Base-by-base conservation (phyloP, 1,140 invertebrate genomes). In the Metaphire vulgaris region DNA sequence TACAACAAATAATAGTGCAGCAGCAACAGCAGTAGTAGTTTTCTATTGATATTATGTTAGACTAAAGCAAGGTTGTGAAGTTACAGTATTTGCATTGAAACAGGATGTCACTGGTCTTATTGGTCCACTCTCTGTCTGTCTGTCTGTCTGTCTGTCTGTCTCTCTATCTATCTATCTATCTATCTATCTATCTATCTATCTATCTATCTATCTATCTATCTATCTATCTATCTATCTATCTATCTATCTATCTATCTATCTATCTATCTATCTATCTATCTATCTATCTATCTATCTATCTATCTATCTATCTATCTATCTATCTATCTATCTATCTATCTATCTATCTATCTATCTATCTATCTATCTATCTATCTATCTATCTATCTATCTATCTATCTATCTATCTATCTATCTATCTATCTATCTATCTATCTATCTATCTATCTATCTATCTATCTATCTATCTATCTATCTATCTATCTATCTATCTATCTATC, bases 261-360 rank as follows among this genome's bases (percentile, higher is more conserved):
- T n/a, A n/a, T 56, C 41, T 56, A 56, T 56, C 41, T 56, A 56
- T 56, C 41, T 56, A 56, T 56, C 41, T 56, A 56, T 56, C 41
- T 56, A 56, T 56, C 41, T 56, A 56, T 56, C 41, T 56, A 56
- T 56, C 41, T 56, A 56, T 56, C 41, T 56, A 56, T 56, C 41
- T 56, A 56, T 56, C 41, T 56, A 56, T 56, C 41, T 56, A 56
- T 56, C 41, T 56, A 56, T 56, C 41, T 56, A 56, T 56, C 41
- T 56, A 56, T 56, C 41, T 56, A 56, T 56, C 41, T 56, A 56
- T 56, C 41, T 56, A 56, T 56, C 41, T 56, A 56, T 56, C 41
- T 56, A 56, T 56, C 41, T 56, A 56, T 56, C 41, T 56, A 56
- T 56, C 41, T 56, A 56, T 56, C 41, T 56, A 56, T 56, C 41